A percentile compares a stretch with the other conserved stretches of the same genome.
Conservation (phyloP, 2,888 invertebrate species). For the Thecocarcelia acutangulata region DNA sequence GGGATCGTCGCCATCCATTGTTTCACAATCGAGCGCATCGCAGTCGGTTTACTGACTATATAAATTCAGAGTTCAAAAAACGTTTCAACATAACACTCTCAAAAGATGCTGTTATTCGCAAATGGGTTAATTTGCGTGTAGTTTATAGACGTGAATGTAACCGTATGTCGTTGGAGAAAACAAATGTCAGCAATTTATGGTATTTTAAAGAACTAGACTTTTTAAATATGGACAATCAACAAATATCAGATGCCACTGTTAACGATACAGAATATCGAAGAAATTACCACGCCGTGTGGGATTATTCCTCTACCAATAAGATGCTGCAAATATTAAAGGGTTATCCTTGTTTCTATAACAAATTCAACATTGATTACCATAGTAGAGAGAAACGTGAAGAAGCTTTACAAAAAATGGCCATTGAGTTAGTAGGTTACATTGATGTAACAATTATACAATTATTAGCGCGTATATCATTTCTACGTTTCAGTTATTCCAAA, state of each 20-base stretch:
- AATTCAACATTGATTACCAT: constrained; percentile 77
- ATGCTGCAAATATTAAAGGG: constrained; percentile 75
- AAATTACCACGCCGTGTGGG: constrained; percentile 78
- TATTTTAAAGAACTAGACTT: constrained; percentile 78
- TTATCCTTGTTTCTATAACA: constrained; percentile 78
- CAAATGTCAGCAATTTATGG: constrained; percentile 78
- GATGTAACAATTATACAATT: constrained; percentile 78
- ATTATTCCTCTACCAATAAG: constrained; percentile 77
- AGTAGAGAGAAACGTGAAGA: constrained; percentile 78
- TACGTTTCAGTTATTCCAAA: constrained; percentile 78
- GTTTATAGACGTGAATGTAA: constrained; percentile 79
- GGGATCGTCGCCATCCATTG: constrained; percentile 78
- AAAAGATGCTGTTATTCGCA: constrained; percentile 77
- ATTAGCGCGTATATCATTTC: constrained; percentile 78
- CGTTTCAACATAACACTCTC: constrained; percentile 77
- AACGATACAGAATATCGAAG: constrained; percentile 78
- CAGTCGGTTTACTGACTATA: constrained; percentile 77
- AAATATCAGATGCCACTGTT: constrained; percentile 76
- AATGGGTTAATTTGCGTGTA: constrained; percentile 78
- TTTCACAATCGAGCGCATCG: constrained; percentile 78
- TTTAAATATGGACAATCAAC: constrained; percentile 76
- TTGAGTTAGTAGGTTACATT: constrained; percentile 75
- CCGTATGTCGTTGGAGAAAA: constrained; percentile 78
- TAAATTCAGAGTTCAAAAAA: constrained; percentile 76
- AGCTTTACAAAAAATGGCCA: constrained; percentile 77